Conservation (phyloP, 2,113 vertebrate species). For the Hystrix cristata region DNA sequence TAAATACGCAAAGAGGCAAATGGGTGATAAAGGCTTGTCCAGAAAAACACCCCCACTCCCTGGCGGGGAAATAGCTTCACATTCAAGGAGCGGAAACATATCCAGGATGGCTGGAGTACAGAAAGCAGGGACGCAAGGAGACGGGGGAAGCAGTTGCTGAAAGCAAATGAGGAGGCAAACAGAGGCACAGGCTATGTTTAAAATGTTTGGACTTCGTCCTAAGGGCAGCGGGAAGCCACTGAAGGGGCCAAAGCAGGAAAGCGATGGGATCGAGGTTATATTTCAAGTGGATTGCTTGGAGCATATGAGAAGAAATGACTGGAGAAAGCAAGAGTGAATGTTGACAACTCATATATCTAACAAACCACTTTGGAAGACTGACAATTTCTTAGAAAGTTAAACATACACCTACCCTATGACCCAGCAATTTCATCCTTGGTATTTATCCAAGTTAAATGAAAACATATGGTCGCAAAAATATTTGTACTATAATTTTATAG, state of each 20-base stretch:
- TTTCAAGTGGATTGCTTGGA: constrained; percentile 31
- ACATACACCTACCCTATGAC: constrained; percentile 72
- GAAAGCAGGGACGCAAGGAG: background rate
- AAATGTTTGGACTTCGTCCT: background rate
- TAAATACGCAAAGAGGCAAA: background rate
- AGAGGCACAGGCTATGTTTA: background rate
- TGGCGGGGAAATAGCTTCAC: background rate
- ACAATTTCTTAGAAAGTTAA: constrained; percentile 74
- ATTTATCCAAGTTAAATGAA: constrained; percentile 77
- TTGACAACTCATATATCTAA: constrained; percentile 68
- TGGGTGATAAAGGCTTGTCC: background rate
- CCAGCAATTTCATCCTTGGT: constrained; percentile 72
- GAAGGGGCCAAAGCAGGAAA: constrained; percentile 14
- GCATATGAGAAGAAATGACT: background rate
- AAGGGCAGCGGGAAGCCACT: constrained; percentile 30
- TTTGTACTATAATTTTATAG: constrained; percentile 66
- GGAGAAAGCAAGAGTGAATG: constrained; percentile 60
- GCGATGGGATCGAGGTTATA: constrained; percentile 56
- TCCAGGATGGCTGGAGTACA: background rate
- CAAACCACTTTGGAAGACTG: constrained; percentile 61
- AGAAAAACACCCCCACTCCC: background rate
- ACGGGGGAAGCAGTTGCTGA: background rate
- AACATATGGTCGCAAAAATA: constrained; percentile 77
- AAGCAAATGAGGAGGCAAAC: background rate
- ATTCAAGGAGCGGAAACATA: background rate